Base-by-base conservation (phyloP, 2,797 vertebrate species). In the Tokudaia tokunoshimensis region DNA sequence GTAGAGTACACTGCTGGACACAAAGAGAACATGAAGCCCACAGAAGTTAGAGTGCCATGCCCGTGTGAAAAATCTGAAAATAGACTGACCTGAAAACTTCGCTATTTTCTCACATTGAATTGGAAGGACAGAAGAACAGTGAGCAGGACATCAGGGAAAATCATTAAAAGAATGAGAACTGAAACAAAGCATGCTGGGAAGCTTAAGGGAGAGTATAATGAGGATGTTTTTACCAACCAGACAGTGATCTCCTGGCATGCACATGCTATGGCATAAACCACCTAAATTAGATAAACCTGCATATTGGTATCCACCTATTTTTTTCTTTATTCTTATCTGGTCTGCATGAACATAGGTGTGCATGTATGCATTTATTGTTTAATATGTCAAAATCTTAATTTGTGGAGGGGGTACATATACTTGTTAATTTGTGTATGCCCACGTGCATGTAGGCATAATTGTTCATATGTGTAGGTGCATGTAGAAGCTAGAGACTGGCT, bases 1-100 rank as follows among this genome's bases (percentile, higher is more conserved):
- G 1, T 14, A 4, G 0, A 29, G 50, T 1, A 0, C 17, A 26
- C 19, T 5, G 44, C 44, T 2, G 5, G 57, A 2, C 2, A 52
- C 14, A 24, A 15, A 17, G 31, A 37, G 50, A 41, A 44, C 6
- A 59, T 24, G 41, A 44, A 37, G 15, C 52, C 11, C 37, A 55
- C 5, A 20, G 3, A n/a, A 47, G 8, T 52, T 29, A 59, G 14
- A n/a, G 4, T 14, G 29, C 1, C 0, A 1, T 8, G 11, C 2
- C 63, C 47, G 14, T 0, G 20, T 4, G 17, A 17, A 26, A 67
- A 92, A 55, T 24, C 14, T n/a, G 15, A 85, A 34, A 81, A 20
- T 11, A 76, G 31, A 10, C 12, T 14, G 34, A 24, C 19, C 63
- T 52, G 29, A 9, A n/a, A 63, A 15, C 24, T 70, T 90, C 20